Evolutionary conservation across 2,113 vertebrate genomes (phyloP), one percentile per base, ranked within the genome.

Genomic region (Ploceus nigricollis): DNA sequence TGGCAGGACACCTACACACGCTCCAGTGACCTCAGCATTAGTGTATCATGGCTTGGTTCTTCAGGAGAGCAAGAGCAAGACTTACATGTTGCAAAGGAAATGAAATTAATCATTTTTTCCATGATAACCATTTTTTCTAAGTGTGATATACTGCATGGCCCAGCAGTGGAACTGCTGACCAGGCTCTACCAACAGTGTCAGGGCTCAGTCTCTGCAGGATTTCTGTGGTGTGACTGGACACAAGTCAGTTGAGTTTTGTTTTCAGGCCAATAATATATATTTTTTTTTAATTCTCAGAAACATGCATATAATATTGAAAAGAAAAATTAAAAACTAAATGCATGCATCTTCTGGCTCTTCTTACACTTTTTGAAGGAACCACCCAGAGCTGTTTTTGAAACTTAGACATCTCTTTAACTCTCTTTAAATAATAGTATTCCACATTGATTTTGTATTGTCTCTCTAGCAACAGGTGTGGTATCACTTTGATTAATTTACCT

Each of bases 1-100:
- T 2, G 23, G 30, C 64, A 45, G 35, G 19, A 58, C 39, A 47
- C 50, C 45, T 16, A 12, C 50, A 6, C 0, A 0, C 15, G 5
- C 42, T 35, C 35, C 0, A 0, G 12, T 35, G 21, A 75, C 84
- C 87, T 50, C 58, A 15, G 35, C 0, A 0, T 7, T 13, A 19
- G 37, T 5, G 4, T 16, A n/a, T 81, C 4, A 0, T 0, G 16
- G 31, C 81, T 70, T 31, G 24, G 24, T 11, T 75, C 51, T 50
- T 50, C 72, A 56, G 42, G 7, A 45, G 18, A 70, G 25, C 30
- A 51, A 37, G 7, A 42, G 8, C n/a, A 83, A 78, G 42, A 7
- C 37, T 63, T 48, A 23, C 27, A 54, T 13, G 39, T 35, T 11
- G 23, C 50, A 87, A 73, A 75, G 45, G 4, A n/a, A 64, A 94